phyloP scores from a whole-genome alignment of 64 coral and sea anemone genomes.

The Exaiptasia diaphana region DNA sequence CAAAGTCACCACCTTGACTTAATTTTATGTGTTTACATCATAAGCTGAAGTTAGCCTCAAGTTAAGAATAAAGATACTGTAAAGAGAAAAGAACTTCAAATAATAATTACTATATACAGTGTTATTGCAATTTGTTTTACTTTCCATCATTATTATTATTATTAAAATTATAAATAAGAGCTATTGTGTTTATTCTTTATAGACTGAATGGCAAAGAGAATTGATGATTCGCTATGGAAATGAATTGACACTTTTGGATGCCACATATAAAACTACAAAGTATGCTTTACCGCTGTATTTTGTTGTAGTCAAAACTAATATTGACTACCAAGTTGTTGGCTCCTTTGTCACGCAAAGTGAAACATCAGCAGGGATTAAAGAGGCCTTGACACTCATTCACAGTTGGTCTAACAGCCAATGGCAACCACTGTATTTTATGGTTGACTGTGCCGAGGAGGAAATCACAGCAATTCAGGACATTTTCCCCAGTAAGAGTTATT shows the following conservation, averaged over 20 bases:
- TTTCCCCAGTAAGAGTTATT: conserved; percentile 51
- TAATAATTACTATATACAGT: too few relatives aligned
- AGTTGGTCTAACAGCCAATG: conserved; percentile 19
- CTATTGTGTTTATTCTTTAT: too few relatives aligned
- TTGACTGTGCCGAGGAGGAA: conserved; percentile 42
- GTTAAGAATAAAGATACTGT: too few relatives aligned
- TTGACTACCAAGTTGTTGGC: conserved; percentile 47
- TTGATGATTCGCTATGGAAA: conserved; percentile 39
- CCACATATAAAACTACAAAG: conserved; percentile 58
- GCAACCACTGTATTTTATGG: conserved; percentile 55
- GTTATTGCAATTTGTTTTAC: too few relatives aligned
- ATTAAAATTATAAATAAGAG: too few relatives aligned
- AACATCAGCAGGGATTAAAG: conserved; percentile 12
- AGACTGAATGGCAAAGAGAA: conserved; percentile 11
- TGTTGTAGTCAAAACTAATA: conserved; percentile 51
- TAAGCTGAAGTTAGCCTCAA: too few relatives aligned
- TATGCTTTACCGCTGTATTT: conserved; percentile 55
- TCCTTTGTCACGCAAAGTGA: conserved; percentile 53
- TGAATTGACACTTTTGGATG: conserved; percentile 33
- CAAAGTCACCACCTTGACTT: too few relatives aligned
- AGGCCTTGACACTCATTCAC: conserved; percentile 21
- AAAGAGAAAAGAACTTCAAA: too few relatives aligned
- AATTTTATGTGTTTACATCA: too few relatives aligned
- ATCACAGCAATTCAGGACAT: conserved; percentile 36
- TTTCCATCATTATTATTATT: too few relatives aligned